phyloP scores from a whole-genome alignment of 2,797 vertebrate genomes.

The Anguilla megastoma region DNA sequence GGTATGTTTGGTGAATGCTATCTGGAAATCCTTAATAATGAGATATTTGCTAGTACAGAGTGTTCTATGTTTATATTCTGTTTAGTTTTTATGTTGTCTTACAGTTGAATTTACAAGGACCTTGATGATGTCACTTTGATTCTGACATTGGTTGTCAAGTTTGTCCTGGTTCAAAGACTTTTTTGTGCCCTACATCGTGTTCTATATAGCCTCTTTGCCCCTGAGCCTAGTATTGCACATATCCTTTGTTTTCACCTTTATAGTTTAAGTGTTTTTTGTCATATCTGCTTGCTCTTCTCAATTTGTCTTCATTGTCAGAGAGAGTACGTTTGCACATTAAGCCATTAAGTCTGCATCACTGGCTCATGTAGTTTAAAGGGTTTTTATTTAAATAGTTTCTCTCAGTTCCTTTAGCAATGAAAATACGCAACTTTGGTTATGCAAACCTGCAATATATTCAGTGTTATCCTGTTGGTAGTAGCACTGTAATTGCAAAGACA shows the following conservation, averaged over 20 bases:
- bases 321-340: constrained; percentile 64
- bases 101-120: not conserved
- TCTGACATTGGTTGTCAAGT: not conserved
- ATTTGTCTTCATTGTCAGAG: constrained; percentile 49
- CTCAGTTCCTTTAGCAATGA: constrained; percentile 53
- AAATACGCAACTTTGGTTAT: constrained; percentile 56
- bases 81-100: not conserved
- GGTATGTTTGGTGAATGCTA: not conserved
- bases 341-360: constrained; percentile 68
- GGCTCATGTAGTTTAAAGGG: constrained; percentile 57
- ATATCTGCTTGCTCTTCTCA: constrained; percentile 28
- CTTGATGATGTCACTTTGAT: not conserved
- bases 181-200: not conserved
- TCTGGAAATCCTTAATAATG: not conserved
- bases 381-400: constrained; percentile 52
- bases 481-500: not conserved
- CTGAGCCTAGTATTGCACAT: not conserved
- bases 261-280: not conserved
- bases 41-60: not conserved
- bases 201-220: not conserved
- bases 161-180: no score
- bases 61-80: not conserved
- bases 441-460: not conserved
- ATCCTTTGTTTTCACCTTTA: not conserved
- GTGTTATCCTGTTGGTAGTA: not conserved